Percentiles rank a stretch among this genome's conserved stretches.
Conservation (phyloP, 2,113 vertebrate species). For the Xiphophorus maculatus region DNA sequence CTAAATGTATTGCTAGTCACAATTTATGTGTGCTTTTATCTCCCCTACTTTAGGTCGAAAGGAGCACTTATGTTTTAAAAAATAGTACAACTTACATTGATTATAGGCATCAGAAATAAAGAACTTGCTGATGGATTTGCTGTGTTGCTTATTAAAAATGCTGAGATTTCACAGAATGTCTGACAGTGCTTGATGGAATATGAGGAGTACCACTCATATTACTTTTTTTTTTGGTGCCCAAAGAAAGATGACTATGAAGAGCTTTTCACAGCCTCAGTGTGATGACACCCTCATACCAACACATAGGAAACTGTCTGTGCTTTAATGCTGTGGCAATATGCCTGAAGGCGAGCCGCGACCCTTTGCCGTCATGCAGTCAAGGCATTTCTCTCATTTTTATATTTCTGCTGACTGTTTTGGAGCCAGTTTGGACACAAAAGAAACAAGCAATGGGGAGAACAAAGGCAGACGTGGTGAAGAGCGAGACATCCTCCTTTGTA, state of each 20-base stretch:
- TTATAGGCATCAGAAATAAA: constrained; percentile 50
- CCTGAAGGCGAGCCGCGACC: constrained; percentile 27
- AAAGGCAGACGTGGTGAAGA: too few relatives aligned
- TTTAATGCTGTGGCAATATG: constrained; percentile 24
- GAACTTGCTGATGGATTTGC: constrained; percentile 1
- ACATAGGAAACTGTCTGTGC: constrained; percentile 10
- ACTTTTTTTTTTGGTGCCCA: constrained; percentile 9
- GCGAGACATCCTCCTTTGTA: too few relatives aligned
- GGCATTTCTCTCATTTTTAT: neutral
- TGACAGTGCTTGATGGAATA: constrained; percentile 56
- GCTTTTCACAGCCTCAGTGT: constrained; percentile 41
- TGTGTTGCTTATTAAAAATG: constrained; percentile 39
- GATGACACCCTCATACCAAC: constrained; percentile 48
- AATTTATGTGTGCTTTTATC: constrained; percentile 40
- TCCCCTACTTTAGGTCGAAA: constrained; percentile 27
- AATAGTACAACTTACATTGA: constrained; percentile 22
- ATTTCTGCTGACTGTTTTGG: neutral
- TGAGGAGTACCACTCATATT: constrained; percentile 29
- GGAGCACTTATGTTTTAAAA: constrained; percentile 22
- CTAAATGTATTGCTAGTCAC: constrained; percentile 4
- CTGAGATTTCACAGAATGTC: constrained; percentile 29
- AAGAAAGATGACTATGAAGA: constrained; percentile 53
- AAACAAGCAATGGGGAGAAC: too few relatives aligned
- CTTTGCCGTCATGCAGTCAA: constrained; percentile 23
- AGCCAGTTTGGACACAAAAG: too few relatives aligned